Percentiles rank a stretch among this genome's conserved stretches.
phyloP scores from a whole-genome alignment of 2,888 invertebrate genomes.

The Lithophane semibrunnea region DNA sequence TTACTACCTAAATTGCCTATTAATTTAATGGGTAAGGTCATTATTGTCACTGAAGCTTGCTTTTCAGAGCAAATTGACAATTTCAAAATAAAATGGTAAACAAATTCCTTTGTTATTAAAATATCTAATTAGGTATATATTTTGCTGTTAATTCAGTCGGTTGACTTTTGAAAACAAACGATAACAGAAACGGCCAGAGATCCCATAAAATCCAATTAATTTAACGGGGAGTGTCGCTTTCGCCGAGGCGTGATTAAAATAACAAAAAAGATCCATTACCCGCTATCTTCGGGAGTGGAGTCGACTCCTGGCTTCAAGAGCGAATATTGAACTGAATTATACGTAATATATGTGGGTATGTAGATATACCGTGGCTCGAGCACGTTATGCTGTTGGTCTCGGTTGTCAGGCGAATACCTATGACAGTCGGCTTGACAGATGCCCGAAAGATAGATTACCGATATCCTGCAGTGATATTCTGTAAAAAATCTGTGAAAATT shows the following conservation, averaged over 20 bases:
- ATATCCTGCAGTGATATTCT: background rate
- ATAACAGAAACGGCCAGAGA: conserved; percentile 76
- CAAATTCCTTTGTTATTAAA: conserved; percentile 50
- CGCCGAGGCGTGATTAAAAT: conserved; percentile 77
- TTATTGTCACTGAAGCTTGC: conserved; percentile 29
- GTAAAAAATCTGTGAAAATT: too few relatives aligned
- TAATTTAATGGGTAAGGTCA: conserved; percentile 37
- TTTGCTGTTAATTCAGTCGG: conserved; percentile 60
- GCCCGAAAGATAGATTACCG: background rate
- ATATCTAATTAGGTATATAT: conserved; percentile 55
- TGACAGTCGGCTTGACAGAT: background rate
- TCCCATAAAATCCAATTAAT: conserved; percentile 84
- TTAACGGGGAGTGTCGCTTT: conserved; percentile 71
- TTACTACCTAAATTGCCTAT: conserved; percentile 38
- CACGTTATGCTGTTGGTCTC: conserved; percentile 8
- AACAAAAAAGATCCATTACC: conserved; percentile 74
- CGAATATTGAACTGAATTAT: conserved; percentile 47
- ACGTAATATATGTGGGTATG: background rate
- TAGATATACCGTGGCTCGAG: conserved; percentile 27
- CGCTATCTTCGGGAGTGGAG: conserved; percentile 60
- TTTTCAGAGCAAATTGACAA: conserved; percentile 28
- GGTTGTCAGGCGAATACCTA: conserved; percentile 2
- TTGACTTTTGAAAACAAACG: conserved; percentile 71
- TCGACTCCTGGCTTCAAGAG: conserved; percentile 27
- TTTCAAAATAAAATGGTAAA: conserved; percentile 31